phyloP scores from a whole-genome alignment of 1,140 invertebrate genomes.

The Venturia canescens region DNA sequence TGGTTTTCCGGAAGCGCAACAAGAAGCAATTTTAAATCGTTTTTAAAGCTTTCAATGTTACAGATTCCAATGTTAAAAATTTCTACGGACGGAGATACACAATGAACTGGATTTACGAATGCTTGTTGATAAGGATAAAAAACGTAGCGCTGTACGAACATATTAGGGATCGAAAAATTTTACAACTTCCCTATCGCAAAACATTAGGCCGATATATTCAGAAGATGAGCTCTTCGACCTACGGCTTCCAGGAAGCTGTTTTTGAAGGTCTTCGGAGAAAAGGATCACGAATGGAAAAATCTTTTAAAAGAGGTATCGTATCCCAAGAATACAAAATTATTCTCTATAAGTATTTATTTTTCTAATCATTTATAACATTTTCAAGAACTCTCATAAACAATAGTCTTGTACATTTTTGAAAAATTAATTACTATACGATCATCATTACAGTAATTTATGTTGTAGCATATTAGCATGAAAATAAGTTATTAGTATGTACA shows the following conservation, averaged over 20 bases:
- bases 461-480: no score
- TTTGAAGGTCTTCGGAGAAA: conserved; percentile 49
- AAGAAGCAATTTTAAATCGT: conserved; percentile 24
- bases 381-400: no score
- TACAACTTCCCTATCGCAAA: conserved; percentile 42
- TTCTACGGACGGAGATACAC: conserved; percentile 40
- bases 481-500: no score
- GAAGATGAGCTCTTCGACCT: conserved; percentile 44
- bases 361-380: neutral
- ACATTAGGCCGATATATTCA: conserved; percentile 51
- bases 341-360: neutral
- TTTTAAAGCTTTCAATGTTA: conserved; percentile 47
- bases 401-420: no score
- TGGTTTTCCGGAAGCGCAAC: neutral
- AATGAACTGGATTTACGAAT: conserved; percentile 54
- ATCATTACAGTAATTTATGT: no score
- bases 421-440: no score
- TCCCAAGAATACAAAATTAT: neutral
- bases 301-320: conserved; percentile 39
- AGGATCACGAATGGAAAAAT: conserved; percentile 9
- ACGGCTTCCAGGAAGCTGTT: conserved; percentile 47
- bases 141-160: conserved; percentile 46
- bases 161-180: conserved; percentile 45
- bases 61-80: no score
- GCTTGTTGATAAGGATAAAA: conserved; percentile 53